Evolutionary conservation across 2,888 invertebrate genomes (phyloP).

Genomic region (Sinopyrophorus schimmeli): DNA sequence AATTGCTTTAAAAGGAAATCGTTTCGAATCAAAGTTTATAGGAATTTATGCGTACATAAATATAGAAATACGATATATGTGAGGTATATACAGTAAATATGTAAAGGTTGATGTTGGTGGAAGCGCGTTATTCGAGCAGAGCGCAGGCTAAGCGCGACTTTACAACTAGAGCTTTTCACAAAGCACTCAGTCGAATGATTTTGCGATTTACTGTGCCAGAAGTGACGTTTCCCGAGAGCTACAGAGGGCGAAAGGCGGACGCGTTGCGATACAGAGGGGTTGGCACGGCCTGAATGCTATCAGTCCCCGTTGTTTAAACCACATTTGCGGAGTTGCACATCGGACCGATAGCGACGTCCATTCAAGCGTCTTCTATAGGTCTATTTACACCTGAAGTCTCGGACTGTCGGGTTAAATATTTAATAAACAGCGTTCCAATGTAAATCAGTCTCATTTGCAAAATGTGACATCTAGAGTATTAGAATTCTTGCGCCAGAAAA

Average conservation of each 20-base stretch:
- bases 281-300: conserved; percentile 46
- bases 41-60: no score
- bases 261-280: conserved; percentile 39
- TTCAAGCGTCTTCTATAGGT: conserved; percentile 33
- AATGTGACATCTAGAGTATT: conserved; percentile 52
- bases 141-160: conserved; percentile 45
- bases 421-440: conserved; percentile 55
- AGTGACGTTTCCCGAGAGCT: conserved; percentile 50
- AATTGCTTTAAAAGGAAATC: no score
- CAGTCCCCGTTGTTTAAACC: conserved; percentile 49
- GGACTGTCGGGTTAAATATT: conserved; percentile 49
- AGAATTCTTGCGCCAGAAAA: conserved; percentile 48
- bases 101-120: conserved; percentile 28
- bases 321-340: conserved; percentile 49
- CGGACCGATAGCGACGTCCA: conserved; percentile 38
- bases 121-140: conserved; percentile 42
- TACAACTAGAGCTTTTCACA: conserved; percentile 50
- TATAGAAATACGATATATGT: no score
- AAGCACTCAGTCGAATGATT: conserved; percentile 50
- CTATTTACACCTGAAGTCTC: conserved; percentile 26
- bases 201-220: conserved; percentile 46
- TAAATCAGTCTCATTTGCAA: conserved; percentile 51
- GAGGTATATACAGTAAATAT: conserved; percentile 5
- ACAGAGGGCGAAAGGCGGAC: conserved; percentile 44
- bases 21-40: no score